Evolutionary conservation across 2,888 invertebrate species (phyloP).

Genomic region (Sicus ferrugineus): DNA sequence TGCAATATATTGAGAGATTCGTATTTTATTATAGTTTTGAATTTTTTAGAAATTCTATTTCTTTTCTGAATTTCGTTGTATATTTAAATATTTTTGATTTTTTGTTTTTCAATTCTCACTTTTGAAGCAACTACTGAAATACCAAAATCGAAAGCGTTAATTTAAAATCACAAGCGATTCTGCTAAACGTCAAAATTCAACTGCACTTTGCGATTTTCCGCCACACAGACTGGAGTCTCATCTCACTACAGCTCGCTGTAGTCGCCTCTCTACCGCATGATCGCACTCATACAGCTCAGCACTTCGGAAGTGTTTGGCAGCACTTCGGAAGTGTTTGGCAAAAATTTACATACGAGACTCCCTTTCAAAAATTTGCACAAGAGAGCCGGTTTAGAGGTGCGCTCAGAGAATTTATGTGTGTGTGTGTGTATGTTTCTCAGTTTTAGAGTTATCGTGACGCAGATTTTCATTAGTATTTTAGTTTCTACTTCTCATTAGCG

Average conservation of each 20-base stretch:
- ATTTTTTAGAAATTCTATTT: neutral
- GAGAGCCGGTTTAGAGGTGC: neutral
- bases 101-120: neutral
- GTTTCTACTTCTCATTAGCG: neutral
- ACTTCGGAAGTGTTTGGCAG: neutral
- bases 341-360: conserved; percentile 10
- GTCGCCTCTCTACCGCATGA: conserved; percentile 4
- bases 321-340: conserved; percentile 1
- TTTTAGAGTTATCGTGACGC: neutral
- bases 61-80: neutral
- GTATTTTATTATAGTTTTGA: too few species aligned
- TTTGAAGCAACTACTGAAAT: neutral
- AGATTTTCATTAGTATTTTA: conserved; percentile 1
- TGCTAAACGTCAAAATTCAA: conserved; percentile 29
- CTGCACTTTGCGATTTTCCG: conserved; percentile 26
- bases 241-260: conserved; percentile 6
- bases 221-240: conserved; percentile 4
- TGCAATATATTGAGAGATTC: too few species aligned
- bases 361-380: neutral
- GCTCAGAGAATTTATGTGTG: conserved; percentile 15
- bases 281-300: neutral
- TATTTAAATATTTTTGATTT: neutral
- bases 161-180: conserved; percentile 16
- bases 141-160: neutral
- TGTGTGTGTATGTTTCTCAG: conserved; percentile 15